A percentile compares a stretch with the other conserved stretches of the same genome.
Evolutionary conservation across 2,888 invertebrate genomes (phyloP).

Genomic region (Caenorhabditis sp.): DNA sequence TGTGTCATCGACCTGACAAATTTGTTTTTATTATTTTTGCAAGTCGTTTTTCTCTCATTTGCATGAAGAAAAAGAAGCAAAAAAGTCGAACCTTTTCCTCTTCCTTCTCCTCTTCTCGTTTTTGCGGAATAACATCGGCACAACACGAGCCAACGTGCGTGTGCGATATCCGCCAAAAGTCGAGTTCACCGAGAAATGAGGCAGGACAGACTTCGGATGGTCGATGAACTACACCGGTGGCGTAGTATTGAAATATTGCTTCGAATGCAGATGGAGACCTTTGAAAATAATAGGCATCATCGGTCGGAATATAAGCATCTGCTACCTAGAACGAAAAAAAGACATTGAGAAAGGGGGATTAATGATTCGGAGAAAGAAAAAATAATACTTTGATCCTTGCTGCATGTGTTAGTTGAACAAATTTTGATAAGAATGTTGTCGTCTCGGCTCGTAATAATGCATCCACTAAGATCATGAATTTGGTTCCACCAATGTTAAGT

Average conservation of each 20-base stretch:
- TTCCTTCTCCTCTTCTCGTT: conserved; percentile 61
- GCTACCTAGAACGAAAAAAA: conserved; percentile 50
- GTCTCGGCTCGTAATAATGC: conserved; percentile 65
- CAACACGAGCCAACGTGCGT: conserved; percentile 67
- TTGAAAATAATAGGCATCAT: conserved; percentile 69
- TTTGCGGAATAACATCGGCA: conserved; percentile 64
- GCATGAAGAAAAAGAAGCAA: too few species aligned
- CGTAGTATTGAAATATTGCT: conserved; percentile 68
- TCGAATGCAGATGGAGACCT: conserved; percentile 67
- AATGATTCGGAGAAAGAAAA: neutral
- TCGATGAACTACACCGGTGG: conserved; percentile 68
- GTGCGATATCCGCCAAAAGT: conserved; percentile 68
- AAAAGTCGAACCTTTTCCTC: conserved; percentile 66
- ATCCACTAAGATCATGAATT: conserved; percentile 63
- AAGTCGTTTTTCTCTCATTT: too few species aligned
- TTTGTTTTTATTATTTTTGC: neutral
- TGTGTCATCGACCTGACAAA: conserved; percentile 64
- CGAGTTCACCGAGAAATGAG: conserved; percentile 65
- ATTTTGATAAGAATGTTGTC: conserved; percentile 65
- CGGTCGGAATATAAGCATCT: conserved; percentile 66
- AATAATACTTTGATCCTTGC: conserved; percentile 58
- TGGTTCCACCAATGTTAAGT: conserved; percentile 68
- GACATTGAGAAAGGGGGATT: neutral
- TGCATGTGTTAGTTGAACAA: conserved; percentile 66
- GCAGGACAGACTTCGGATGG: conserved; percentile 69